Conservation (phyloP, 2,888 invertebrate genomes). For the Xanthorhoe designata region DNA sequence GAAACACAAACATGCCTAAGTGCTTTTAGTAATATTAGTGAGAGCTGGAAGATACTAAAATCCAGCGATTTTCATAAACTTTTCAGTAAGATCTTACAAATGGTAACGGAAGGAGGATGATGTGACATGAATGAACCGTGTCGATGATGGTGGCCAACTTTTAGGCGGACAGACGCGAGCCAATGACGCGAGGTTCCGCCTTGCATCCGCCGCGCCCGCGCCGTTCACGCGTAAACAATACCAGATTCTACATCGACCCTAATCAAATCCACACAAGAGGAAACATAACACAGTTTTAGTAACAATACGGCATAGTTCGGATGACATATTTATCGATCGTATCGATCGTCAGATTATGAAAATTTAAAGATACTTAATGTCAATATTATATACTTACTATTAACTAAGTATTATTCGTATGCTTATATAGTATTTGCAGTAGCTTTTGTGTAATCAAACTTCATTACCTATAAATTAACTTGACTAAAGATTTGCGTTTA, state of each 20-base stretch:
- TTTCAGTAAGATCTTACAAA: constrained; percentile 50
- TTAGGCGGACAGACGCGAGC: constrained; percentile 63
- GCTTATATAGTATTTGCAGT: not conserved
- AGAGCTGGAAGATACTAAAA: no score
- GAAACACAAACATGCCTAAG: not conserved
- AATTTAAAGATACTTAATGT: not conserved
- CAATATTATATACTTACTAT: no score
- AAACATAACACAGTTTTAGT: constrained; percentile 44
- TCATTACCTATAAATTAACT: not conserved
- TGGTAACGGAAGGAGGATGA: constrained; percentile 57
- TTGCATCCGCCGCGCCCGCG: constrained; percentile 69
- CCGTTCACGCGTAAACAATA: constrained; percentile 76
- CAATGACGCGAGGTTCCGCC: constrained; percentile 83
- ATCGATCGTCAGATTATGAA: constrained; percentile 16
- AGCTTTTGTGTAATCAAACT: not conserved
- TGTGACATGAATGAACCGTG: constrained; percentile 69
- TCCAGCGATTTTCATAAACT: not conserved
- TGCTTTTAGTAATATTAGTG: not conserved
- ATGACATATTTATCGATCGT: constrained; percentile 23
- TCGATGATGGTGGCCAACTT: constrained; percentile 65
- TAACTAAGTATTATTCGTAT: no score
- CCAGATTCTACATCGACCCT: constrained; percentile 63
- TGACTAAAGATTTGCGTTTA: not conserved
- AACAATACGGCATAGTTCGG: constrained; percentile 36
- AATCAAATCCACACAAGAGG: constrained; percentile 45